A percentile compares a stretch with the other conserved stretches of the same genome.
Conservation (phyloP, 2,888 invertebrate genomes). For the Leptinotarsa tumamoca region DNA sequence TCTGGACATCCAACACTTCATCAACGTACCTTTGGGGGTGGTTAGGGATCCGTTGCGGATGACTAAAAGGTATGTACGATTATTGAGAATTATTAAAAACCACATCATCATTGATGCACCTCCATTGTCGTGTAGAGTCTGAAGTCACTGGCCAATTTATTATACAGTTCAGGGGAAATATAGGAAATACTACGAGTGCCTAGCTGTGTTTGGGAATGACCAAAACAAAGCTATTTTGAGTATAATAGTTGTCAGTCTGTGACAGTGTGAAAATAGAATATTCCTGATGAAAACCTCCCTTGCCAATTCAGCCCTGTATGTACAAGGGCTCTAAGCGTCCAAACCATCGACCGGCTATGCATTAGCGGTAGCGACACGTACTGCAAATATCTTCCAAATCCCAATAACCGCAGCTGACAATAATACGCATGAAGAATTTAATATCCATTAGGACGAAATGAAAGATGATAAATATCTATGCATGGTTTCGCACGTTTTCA, state of each 20-base stretch:
- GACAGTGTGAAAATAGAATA: background rate
- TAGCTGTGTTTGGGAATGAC: no score
- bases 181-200: no score
- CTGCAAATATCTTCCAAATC: conserved; percentile 49
- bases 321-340: conserved; percentile 15
- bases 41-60: no score
- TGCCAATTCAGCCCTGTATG: conserved; percentile 21
- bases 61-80: no score
- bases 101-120: no score
- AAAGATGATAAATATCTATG: conserved; percentile 39
- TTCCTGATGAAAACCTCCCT: background rate
- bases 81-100: no score
- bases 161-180: no score
- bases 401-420: conserved; percentile 51
- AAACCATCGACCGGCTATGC: conserved; percentile 39
- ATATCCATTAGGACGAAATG: conserved; percentile 47
- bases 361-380: conserved; percentile 50
- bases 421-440: conserved; percentile 55
- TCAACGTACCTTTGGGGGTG: no score
- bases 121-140: no score
- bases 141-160: no score
- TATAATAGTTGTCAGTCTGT: background rate
- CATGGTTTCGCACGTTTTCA: conserved; percentile 18
- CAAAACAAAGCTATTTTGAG: no score
- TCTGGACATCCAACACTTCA: no score